Evolutionary conservation across 2,113 vertebrate species (phyloP).

Genomic region (Bombycilla garrulus): DNA sequence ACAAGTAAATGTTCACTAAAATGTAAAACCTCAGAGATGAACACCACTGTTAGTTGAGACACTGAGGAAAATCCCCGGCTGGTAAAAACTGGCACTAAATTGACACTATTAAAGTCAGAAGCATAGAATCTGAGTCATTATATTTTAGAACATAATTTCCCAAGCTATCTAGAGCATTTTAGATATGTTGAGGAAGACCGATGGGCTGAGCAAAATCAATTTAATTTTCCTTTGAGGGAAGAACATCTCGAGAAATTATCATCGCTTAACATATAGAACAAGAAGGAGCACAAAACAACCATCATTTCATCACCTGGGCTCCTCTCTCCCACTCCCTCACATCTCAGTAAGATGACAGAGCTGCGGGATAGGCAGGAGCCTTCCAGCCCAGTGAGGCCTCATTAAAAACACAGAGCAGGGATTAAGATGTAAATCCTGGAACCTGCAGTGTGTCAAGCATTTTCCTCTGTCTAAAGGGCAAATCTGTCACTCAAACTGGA

Average conservation of each 20-base stretch:
- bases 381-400: neutral
- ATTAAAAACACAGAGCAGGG: neutral
- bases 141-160: conserved; percentile 1
- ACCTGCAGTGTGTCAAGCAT: neutral
- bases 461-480: conserved; percentile 41
- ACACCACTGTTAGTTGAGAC: neutral
- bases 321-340: neutral
- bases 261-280: neutral
- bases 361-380: neutral
- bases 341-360: neutral
- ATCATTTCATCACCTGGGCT: neutral
- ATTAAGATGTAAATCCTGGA: conserved; percentile 53
- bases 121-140: neutral
- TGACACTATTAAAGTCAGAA: neutral
- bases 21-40: neutral
- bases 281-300: neutral
- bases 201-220: conserved; percentile 33
- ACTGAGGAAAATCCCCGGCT: neutral
- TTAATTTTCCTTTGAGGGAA: conserved; percentile 29
- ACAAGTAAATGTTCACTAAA: neutral
- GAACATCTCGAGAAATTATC: neutral
- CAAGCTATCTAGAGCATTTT: conserved; percentile 11
- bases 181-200: neutral
- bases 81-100: neutral
- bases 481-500: neutral